These are phyloP conservation scores for Oceanodroma tethys DNA, from an alignment of 2,113 vertebrate genomes.

Conservation along the genomic window DNA sequence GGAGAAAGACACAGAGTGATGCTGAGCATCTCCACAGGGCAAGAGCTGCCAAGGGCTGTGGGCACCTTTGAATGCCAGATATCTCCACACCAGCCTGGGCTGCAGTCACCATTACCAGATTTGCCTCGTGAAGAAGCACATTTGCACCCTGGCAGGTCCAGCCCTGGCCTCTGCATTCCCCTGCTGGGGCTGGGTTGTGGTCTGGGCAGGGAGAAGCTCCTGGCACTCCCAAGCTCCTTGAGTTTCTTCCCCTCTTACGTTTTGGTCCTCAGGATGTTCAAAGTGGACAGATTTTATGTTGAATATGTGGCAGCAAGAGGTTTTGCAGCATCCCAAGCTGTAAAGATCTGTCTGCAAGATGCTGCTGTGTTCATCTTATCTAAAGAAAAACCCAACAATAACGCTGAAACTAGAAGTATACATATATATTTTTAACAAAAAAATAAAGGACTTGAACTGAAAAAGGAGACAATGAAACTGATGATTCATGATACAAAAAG, in stretches of 20 bases:
- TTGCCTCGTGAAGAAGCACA: background rate
- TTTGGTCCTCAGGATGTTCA: background rate
- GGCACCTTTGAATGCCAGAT: background rate
- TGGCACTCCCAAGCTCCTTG: background rate
- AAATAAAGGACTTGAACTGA: background rate
- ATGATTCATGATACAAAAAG: background rate
- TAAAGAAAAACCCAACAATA: background rate
- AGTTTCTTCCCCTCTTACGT: background rate
- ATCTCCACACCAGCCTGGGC: background rate
- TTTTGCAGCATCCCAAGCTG: background rate
- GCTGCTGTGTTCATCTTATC: background rate
- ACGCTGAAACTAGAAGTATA: fast-evolving
- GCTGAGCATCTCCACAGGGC: background rate
- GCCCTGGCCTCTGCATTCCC: background rate
- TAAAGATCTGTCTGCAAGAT: background rate
- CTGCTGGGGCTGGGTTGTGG: no score
- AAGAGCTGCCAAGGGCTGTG: background rate
- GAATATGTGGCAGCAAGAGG: background rate
- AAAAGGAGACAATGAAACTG: background rate
- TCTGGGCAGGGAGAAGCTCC: background rate
- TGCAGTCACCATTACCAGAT: background rate
- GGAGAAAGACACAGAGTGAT: background rate
- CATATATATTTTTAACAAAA: background rate
- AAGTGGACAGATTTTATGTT: background rate
- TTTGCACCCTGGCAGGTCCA: background rate